phyloP scores from a whole-genome alignment of 23 tunicate genomes.

The Styela plicata region DNA sequence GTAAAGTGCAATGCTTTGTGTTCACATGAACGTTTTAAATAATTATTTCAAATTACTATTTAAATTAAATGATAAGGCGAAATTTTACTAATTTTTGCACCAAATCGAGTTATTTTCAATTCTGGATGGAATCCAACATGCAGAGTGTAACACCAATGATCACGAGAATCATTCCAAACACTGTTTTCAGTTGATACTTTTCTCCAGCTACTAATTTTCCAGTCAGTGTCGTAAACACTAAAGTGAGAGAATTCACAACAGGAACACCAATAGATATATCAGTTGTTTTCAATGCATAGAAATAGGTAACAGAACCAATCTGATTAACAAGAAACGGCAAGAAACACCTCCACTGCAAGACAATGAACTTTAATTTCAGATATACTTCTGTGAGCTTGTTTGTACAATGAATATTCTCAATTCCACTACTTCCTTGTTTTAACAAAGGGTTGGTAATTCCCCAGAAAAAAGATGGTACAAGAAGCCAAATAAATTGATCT shows the following conservation, averaged over 20 bases:
- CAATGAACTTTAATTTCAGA: constrained; percentile 44
- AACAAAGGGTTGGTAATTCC: constrained; percentile 78
- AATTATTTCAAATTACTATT: no score
- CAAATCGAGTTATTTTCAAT: no score
- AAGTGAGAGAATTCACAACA: constrained; percentile 68
- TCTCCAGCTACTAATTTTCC: constrained; percentile 52
- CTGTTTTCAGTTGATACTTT: constrained; percentile 1
- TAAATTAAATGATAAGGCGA: no score
- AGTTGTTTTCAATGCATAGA: constrained; percentile 30
- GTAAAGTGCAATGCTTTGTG: no score
- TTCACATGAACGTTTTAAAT: no score
- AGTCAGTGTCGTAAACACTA: constrained; percentile 52
- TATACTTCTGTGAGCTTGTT: constrained; percentile 28
- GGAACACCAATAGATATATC: constrained; percentile 79
- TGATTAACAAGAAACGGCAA: constrained; percentile 62
- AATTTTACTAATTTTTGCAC: no score
- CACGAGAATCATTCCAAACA: constrained; percentile 19
- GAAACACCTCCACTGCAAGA: constrained; percentile 62
- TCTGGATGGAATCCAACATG: constrained; percentile 12
- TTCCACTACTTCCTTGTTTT: constrained; percentile 64
- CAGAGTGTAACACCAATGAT: constrained; percentile 23
- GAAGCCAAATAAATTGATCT: constrained; percentile 23
- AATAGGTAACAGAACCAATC: constrained; percentile 61
- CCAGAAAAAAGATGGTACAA: constrained; percentile 55
- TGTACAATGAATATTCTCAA: constrained; percentile 31